Evolutionary conservation across 2,888 invertebrate species (phyloP).

Genomic region (Neoaliturus tenellus): DNA sequence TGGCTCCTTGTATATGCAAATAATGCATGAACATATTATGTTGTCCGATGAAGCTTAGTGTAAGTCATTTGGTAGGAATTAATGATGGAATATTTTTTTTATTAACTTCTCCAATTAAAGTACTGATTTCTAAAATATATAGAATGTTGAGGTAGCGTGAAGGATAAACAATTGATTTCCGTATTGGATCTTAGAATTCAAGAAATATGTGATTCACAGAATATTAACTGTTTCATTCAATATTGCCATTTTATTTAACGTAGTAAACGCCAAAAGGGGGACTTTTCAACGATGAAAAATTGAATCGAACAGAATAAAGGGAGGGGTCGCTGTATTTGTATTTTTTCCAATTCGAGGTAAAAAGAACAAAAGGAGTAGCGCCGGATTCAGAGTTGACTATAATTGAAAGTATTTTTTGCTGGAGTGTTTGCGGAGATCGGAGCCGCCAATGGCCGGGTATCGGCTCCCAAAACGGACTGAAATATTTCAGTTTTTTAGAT

Average conservation of each 20-base stretch:
- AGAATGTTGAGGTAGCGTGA: no score
- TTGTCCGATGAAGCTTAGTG: no score
- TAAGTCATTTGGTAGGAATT: no score
- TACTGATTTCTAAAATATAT: no score
- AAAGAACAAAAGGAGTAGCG: slow-evolving; percentile 37
- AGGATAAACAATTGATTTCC: no score
- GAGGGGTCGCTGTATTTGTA: slow-evolving; percentile 25
- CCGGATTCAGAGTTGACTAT: slow-evolving; percentile 9
- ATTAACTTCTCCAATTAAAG: no score
- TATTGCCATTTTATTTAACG: neutral
- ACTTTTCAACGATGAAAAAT: neutral
- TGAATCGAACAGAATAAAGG: slow-evolving; percentile 15
- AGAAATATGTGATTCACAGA: no score
- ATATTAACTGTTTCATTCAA: neutral
- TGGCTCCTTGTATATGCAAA: no score
- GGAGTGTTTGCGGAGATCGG: slow-evolving; percentile 1
- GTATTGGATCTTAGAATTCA: no score
- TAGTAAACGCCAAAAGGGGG: neutral
- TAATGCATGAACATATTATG: no score
- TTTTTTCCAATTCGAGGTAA: slow-evolving; percentile 27
- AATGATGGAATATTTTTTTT: no score
- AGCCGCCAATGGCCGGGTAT: neutral
- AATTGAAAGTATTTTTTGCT: slow-evolving; percentile 46
- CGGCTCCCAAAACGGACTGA: neutral
- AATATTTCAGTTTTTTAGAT: neutral